These are phyloP conservation scores for Oryzias dopingdopingensis DNA, from an alignment of 2,797 vertebrate species.

Conservation along the genomic window DNA sequence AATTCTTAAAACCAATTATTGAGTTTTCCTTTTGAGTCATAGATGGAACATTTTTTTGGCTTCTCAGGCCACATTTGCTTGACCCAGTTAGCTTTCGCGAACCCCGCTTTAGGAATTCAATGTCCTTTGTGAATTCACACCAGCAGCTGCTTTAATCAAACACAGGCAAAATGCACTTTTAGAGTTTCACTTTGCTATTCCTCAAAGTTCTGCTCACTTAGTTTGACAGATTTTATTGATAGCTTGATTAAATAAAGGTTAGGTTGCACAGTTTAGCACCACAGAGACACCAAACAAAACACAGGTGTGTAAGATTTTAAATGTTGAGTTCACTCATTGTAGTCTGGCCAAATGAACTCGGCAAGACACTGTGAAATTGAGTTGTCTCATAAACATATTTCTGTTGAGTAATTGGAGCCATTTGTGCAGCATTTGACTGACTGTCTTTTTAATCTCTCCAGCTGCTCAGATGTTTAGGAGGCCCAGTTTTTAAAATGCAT, in stretches of 20 bases:
- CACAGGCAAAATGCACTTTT: conserved; percentile 13
- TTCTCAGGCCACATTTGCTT: conserved; percentile 50
- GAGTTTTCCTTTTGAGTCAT: conserved; percentile 63
- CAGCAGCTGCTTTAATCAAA: conserved; percentile 19
- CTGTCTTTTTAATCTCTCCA: conserved; percentile 40
- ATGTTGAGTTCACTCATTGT: conserved; percentile 36
- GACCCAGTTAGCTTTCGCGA: conserved; percentile 39
- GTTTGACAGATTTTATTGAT: conserved; percentile 10
- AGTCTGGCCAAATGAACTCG: conserved; percentile 47
- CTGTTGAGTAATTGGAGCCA: conserved; percentile 43
- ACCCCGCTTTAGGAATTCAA: conserved; percentile 6
- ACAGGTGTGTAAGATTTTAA: conserved; percentile 49
- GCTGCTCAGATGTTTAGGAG: conserved; percentile 43
- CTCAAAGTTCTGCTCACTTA: conserved; percentile 13
- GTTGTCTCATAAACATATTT: conserved; percentile 43
- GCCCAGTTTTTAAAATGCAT: conserved; percentile 41
- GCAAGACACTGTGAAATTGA: conserved; percentile 35
- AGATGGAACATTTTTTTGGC: conserved; percentile 57
- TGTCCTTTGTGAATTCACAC: conserved; percentile 12
- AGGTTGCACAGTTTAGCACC: conserved; percentile 33
- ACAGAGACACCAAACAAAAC: conserved; percentile 24
- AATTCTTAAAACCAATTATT: conserved; percentile 67
- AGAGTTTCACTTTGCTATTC: conserved; percentile 5
- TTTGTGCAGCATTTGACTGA: conserved; percentile 20
- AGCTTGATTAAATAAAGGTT: conserved; percentile 35